These are phyloP conservation scores for Tridacna crocea DNA, from an alignment of 2,888 invertebrate genomes.

Conservation along the genomic window DNA sequence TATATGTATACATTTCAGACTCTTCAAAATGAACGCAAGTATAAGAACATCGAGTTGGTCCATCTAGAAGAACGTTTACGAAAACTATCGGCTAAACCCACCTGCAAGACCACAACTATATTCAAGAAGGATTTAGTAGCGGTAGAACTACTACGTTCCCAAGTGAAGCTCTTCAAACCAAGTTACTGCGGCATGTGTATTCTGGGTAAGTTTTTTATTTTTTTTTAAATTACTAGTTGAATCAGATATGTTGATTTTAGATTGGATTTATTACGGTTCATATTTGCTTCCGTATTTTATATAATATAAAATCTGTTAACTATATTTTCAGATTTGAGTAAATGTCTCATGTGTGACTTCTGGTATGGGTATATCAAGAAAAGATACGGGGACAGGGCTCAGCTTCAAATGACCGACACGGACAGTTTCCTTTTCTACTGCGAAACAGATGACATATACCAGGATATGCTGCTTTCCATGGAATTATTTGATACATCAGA, in stretches of 20 bases:
- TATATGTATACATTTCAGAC: constrained; percentile 13
- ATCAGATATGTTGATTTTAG: too few species aligned
- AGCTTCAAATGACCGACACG: constrained; percentile 58
- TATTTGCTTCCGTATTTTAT: too few species aligned
- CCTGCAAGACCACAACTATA: constrained; percentile 27
- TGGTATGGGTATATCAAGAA: constrained; percentile 69
- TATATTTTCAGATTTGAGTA: constrained; percentile 81
- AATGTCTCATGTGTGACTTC: constrained; percentile 83
- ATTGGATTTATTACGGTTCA: too few species aligned
- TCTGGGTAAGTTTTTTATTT: constrained; percentile 69
- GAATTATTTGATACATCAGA: constrained; percentile 25
- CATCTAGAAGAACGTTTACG: constrained; percentile 25
- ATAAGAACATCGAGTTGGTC: constrained; percentile 35
- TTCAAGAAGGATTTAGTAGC: constrained; percentile 43
- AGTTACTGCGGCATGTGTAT: constrained; percentile 40
- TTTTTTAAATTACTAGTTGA: too few species aligned
- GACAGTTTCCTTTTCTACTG: constrained; percentile 33
- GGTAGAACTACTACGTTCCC: constrained; percentile 17
- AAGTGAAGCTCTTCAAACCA: constrained; percentile 40
- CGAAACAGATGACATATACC: constrained; percentile 40
- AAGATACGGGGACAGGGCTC: constrained; percentile 27
- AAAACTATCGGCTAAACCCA: constrained; percentile 38
- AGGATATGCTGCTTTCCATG: constrained; percentile 31
- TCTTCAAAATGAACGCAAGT: constrained; percentile 44
- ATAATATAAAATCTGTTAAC: not conserved